Evolutionary conservation across 2,797 vertebrate species (phyloP).

Genomic region (Morus bassanus): DNA sequence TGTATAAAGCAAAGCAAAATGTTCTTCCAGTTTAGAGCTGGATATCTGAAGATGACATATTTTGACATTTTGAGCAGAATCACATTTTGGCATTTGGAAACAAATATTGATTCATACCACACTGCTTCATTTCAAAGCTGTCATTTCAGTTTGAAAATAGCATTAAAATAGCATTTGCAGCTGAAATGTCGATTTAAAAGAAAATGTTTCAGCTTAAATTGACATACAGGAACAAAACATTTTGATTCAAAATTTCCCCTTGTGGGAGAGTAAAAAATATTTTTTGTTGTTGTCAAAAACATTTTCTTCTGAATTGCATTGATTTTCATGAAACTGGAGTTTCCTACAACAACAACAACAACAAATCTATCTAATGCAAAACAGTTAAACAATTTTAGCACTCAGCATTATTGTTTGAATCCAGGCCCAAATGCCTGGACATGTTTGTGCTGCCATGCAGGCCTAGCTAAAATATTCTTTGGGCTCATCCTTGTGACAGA

Average conservation of each 20-base stretch:
- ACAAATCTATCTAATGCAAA: neutral
- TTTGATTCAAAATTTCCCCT: constrained; percentile 7
- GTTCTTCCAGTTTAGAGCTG: neutral
- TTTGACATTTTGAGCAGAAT: constrained; percentile 53
- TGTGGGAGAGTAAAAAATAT: neutral
- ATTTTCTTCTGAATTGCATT: neutral
- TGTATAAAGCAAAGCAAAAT: neutral
- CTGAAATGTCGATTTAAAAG: constrained; percentile 37
- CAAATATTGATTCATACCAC: constrained; percentile 60
- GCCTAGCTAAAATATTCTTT: neutral
- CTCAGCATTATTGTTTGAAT: neutral
- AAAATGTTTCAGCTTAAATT: constrained; percentile 18
- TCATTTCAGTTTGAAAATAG: constrained; percentile 16
- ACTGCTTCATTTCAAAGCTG: constrained; percentile 20
- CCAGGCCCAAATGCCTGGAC: neutral
- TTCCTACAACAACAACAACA: neutral
- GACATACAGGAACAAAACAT: neutral
- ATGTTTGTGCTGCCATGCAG: neutral
- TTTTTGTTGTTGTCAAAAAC: neutral
- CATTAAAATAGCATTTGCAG: constrained; percentile 21
- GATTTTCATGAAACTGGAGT: neutral
- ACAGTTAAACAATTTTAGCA: neutral
- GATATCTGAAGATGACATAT: neutral
- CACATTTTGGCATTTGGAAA: constrained; percentile 37
- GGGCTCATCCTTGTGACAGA: neutral